Evolutionary conservation across 2,888 invertebrate species (phyloP).

Genomic region (Thelaira solivaga): DNA sequence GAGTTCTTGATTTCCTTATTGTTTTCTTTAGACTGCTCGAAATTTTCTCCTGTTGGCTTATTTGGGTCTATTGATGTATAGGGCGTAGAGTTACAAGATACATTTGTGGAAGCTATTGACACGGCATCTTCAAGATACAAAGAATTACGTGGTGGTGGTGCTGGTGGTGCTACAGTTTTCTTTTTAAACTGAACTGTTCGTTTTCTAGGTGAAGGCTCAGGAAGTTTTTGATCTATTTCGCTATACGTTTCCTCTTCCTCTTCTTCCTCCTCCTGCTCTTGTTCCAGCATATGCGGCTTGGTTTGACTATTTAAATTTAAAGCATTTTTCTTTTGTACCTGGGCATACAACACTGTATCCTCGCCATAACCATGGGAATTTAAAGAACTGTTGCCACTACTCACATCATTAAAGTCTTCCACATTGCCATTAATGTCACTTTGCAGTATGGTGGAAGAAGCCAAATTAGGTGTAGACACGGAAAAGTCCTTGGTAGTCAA

Average conservation of each 20-base stretch:
- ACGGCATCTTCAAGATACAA: constrained; percentile 63
- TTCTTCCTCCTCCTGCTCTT: no score
- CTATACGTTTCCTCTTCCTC: not conserved
- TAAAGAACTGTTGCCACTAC: constrained; percentile 58
- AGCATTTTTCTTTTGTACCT: constrained; percentile 68
- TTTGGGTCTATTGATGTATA: constrained; percentile 14
- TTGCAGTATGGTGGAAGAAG: constrained; percentile 33
- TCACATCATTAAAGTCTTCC: constrained; percentile 35
- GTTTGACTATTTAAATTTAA: constrained; percentile 63
- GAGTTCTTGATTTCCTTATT: not conserved
- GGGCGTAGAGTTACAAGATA: constrained; percentile 61
- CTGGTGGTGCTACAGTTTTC: constrained; percentile 73
- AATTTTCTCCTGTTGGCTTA: not conserved
- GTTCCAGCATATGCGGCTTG: constrained; percentile 60
- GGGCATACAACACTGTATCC: constrained; percentile 49
- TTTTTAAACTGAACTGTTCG: constrained; percentile 70
- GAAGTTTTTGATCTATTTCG: constrained; percentile 59
- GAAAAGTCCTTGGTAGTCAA: constrained; percentile 71
- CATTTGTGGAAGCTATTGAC: constrained; percentile 67
- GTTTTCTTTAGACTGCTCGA: not conserved
- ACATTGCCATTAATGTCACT: constrained; percentile 65
- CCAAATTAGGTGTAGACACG: constrained; percentile 75
- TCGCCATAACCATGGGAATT: constrained; percentile 46
- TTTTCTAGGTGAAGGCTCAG: constrained; percentile 75
- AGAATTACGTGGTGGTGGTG: constrained; percentile 69